Conservation (phyloP, 2,113 vertebrate species). For the Archilochus colubris region DNA sequence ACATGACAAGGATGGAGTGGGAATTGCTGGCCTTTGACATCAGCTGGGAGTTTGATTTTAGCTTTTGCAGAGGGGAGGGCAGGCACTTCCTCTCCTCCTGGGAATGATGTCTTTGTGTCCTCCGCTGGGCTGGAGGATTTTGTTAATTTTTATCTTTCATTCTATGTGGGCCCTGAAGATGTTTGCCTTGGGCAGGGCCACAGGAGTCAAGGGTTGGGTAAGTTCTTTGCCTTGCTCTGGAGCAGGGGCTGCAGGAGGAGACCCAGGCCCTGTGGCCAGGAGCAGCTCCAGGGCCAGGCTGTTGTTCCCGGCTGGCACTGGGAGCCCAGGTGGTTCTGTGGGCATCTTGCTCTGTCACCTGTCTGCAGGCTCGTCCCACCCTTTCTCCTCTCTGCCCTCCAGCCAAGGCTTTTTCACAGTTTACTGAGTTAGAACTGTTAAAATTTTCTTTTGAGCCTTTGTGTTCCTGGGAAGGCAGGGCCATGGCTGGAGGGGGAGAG, state of each 20-base stretch:
- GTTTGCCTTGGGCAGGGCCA: not conserved
- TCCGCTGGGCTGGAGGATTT: not conserved
- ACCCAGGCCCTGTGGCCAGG: rapidly evolving
- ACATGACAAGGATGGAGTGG: not conserved
- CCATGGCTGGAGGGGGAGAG: not conserved
- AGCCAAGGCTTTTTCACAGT: constrained; percentile 17
- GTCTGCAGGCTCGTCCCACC: not conserved
- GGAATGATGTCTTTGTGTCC: not conserved
- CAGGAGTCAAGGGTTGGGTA: rapidly evolving
- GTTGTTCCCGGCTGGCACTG: rapidly evolving
- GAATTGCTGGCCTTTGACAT: not conserved
- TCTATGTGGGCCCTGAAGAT: not conserved
- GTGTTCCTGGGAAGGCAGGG: constrained; percentile 36
- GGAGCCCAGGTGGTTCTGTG: not conserved
- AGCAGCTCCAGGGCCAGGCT: not conserved
- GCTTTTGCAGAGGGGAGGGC: not conserved
- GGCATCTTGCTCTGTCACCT: rapidly evolving
- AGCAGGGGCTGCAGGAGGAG: not conserved
- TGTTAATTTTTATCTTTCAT: not conserved
- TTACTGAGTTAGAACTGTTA: not conserved
- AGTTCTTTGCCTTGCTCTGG: not conserved
- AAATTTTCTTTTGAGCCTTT: not conserved
- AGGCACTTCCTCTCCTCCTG: not conserved
- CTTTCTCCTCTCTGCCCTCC: not conserved
- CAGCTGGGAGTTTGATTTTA: not conserved